A percentile compares a stretch with the other conserved stretches of the same genome.
Evolutionary conservation across 1,140 invertebrate species (phyloP).

Genomic region (Philotrypesis tridentata): DNA sequence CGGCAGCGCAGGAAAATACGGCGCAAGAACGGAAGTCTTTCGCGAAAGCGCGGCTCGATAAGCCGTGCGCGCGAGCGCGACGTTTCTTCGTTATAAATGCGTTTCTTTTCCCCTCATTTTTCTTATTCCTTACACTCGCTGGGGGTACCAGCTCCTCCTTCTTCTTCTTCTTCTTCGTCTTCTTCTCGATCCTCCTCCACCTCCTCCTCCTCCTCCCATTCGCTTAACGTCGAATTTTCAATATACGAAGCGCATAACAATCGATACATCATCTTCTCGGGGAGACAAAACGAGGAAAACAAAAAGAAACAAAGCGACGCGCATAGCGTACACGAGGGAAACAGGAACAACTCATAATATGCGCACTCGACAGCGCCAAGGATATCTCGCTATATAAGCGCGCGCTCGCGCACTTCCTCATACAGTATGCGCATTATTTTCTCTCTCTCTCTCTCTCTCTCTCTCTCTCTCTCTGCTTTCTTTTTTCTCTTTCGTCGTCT

Average conservation of each 20-base stretch:
- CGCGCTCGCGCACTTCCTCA: too few species aligned
- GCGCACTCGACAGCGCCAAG: neutral
- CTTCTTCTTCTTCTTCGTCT: neutral
- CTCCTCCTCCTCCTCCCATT: neutral
- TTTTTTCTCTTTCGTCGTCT: too few species aligned
- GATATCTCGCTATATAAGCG: neutral
- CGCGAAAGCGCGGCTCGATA: slow-evolving; percentile 11
- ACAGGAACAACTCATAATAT: neutral
- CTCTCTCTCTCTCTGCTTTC: too few species aligned
- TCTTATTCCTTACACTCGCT: slow-evolving; percentile 23
- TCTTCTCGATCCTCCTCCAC: neutral
- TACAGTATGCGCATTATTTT: too few species aligned
- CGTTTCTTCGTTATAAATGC: slow-evolving; percentile 46
- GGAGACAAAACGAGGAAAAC: neutral
- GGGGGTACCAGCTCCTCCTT: neutral
- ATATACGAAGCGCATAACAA: slow-evolving; percentile 42
- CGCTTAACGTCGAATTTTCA: slow-evolving; percentile 18
- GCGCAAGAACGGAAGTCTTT: slow-evolving; percentile 17
- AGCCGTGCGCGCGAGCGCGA: neutral
- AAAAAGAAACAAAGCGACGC: neutral
- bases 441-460: too few species aligned
- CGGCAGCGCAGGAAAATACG: slow-evolving; percentile 9
- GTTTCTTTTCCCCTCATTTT: slow-evolving; percentile 35
- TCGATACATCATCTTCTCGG: slow-evolving; percentile 34
- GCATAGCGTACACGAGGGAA: neutral